Conservation (phyloP, 2,888 invertebrate species). For the Drosophila ochracea region DNA sequence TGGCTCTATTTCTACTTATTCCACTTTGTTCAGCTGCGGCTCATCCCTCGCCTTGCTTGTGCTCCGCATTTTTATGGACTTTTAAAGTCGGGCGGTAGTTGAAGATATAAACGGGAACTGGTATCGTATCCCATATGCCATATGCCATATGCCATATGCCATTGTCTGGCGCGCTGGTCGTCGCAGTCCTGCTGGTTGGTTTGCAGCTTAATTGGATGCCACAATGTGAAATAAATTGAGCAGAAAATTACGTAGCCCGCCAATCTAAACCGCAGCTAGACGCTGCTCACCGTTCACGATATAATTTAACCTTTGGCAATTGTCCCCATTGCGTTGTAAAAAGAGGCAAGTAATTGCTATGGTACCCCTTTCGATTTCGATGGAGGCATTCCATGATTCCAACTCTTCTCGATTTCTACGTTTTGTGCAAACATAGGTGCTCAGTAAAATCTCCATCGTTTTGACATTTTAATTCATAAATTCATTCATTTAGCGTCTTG, state of each 20-base stretch:
- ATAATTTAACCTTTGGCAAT: slow-evolving; percentile 63
- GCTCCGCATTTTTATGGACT: slow-evolving; percentile 50
- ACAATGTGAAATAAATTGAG: slow-evolving; percentile 86
- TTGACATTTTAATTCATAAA: neutral
- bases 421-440: neutral
- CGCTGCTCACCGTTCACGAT: slow-evolving; percentile 45
- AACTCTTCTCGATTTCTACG: neutral
- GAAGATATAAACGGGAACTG: slow-evolving; percentile 27
- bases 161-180: slow-evolving; percentile 36
- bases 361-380: slow-evolving; percentile 14
- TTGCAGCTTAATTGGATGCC: slow-evolving; percentile 85
- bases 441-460: neutral
- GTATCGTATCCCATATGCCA: slow-evolving; percentile 15
- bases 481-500: neutral
- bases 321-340: slow-evolving; percentile 69
- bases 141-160: slow-evolving; percentile 19
- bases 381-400: neutral
- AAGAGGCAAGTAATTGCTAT: slow-evolving; percentile 48
- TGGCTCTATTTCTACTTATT: slow-evolving; percentile 37
- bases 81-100: slow-evolving; percentile 8
- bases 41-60: slow-evolving; percentile 20
- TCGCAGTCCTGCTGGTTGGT: slow-evolving; percentile 46
- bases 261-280: slow-evolving; percentile 72
- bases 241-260: slow-evolving; percentile 85
- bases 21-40: slow-evolving; percentile 47